These are phyloP conservation scores for Picathartes gymnocephalus DNA, from an alignment of 2,113 vertebrate genomes.

Conservation along the genomic window DNA sequence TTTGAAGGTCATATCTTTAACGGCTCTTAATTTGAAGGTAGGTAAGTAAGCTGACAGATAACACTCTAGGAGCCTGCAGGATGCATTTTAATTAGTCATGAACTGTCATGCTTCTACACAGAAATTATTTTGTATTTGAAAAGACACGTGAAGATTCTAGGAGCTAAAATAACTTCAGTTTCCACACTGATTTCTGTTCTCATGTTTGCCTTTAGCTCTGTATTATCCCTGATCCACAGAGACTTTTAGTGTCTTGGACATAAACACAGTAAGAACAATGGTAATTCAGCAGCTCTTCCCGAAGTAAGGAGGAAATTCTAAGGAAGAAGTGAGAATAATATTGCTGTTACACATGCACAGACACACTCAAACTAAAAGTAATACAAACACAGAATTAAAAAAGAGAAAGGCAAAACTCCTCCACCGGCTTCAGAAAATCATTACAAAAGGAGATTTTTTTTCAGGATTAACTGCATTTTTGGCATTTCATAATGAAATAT, in stretches of 20 bases:
- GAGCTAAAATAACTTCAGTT: not conserved
- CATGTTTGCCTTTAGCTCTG: not conserved
- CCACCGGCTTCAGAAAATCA: not conserved
- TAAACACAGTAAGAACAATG: not conserved
- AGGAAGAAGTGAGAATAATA: not conserved
- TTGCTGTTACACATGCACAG: not conserved
- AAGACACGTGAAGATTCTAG: not conserved
- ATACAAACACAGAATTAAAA: not conserved
- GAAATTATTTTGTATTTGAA: not conserved
- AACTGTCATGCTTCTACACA: not conserved
- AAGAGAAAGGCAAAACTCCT: not conserved
- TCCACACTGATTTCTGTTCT: not conserved
- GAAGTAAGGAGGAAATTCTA: not conserved
- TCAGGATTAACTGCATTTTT: not conserved
- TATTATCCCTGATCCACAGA: not conserved
- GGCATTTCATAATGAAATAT: not conserved
- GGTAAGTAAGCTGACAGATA: not conserved
- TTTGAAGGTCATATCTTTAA: not conserved
- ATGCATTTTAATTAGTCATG: conserved; percentile 30
- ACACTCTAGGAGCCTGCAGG: not conserved
- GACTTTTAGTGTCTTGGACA: not conserved
- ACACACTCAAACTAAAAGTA: not conserved
- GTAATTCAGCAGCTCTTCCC: not conserved
- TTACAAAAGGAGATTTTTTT: not conserved
- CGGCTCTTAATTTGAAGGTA: not conserved